Percentiles rank a stretch among this genome's conserved stretches.
Conservation (phyloP, 2,888 invertebrate species). For the Melipona bicolor region DNA sequence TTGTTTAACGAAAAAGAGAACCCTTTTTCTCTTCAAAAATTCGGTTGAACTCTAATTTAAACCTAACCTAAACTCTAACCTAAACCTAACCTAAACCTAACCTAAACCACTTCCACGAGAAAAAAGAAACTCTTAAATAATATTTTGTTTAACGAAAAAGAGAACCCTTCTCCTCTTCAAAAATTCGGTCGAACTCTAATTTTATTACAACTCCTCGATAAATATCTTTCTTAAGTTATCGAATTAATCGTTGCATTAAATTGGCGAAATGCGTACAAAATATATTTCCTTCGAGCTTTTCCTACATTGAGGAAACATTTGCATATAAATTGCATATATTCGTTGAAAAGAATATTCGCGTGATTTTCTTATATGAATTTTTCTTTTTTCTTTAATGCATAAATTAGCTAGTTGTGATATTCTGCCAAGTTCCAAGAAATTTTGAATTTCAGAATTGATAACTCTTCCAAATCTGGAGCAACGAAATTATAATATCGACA, state of each 20-base stretch:
- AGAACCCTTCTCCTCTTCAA: background rate
- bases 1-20: slow-evolving; percentile 2
- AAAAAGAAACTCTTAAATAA: background rate
- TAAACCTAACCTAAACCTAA: too few relatives aligned
- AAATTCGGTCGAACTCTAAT: background rate
- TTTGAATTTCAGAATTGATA: too few relatives aligned
- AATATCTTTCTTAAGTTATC: background rate
- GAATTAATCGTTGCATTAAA: background rate
- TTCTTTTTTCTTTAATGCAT: background rate
- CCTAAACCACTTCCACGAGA: background rate
- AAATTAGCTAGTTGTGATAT: background rate
- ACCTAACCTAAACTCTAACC: background rate
- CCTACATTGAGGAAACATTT: background rate
- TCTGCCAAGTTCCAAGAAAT: too few relatives aligned
- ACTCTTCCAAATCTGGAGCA: too few relatives aligned
- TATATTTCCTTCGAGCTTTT: background rate
- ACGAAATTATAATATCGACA: too few relatives aligned
- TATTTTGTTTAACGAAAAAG: slow-evolving; percentile 3
- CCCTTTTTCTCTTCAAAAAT: background rate
- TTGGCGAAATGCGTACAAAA: background rate
- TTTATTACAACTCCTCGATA: background rate
- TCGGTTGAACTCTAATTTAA: background rate
- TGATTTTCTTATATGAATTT: background rate
- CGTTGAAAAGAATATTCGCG: background rate
- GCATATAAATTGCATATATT: background rate